Conservation (phyloP, 2,888 invertebrate species). For the Ornithoptera priamus region DNA sequence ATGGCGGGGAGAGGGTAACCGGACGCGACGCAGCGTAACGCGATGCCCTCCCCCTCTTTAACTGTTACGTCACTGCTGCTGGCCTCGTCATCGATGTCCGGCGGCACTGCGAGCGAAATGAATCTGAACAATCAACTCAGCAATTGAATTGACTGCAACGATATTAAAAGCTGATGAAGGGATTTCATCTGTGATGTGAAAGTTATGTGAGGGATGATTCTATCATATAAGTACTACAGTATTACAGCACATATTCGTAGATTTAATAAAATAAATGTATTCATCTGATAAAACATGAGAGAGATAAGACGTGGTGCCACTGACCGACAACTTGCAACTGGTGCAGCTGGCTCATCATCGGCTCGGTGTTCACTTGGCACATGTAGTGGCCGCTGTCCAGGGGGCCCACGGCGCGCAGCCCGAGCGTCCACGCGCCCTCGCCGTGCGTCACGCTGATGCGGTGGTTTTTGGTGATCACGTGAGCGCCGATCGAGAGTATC, state of each 20-base stretch:
- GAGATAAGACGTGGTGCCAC: conserved; percentile 32
- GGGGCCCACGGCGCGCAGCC: conserved; percentile 88
- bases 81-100: conserved; percentile 87
- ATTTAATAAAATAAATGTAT: too few species aligned
- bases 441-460: conserved; percentile 89
- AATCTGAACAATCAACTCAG: not conserved
- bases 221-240: too few species aligned
- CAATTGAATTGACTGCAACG: too few species aligned
- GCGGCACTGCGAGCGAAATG: conserved; percentile 81
- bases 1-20: conserved; percentile 89
- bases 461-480: conserved; percentile 95
- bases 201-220: too few species aligned
- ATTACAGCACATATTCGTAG: too few species aligned
- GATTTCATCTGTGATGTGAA: too few species aligned
- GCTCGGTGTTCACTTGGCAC: conserved; percentile 81
- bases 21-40: conserved; percentile 87
- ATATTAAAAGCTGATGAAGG: too few species aligned
- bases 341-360: conserved; percentile 76
- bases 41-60: conserved; percentile 88
- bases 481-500: conserved; percentile 91
- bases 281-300: too few species aligned
- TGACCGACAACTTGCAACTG: conserved; percentile 69
- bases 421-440: conserved; percentile 90
- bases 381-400: conserved; percentile 91
- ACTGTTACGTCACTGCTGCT: conserved; percentile 88